Percentiles rank a stretch among this genome's conserved stretches.
These are phyloP conservation scores for Platyura marginata DNA, from an alignment of 1,140 invertebrate genomes.

Conservation along the genomic window DNA sequence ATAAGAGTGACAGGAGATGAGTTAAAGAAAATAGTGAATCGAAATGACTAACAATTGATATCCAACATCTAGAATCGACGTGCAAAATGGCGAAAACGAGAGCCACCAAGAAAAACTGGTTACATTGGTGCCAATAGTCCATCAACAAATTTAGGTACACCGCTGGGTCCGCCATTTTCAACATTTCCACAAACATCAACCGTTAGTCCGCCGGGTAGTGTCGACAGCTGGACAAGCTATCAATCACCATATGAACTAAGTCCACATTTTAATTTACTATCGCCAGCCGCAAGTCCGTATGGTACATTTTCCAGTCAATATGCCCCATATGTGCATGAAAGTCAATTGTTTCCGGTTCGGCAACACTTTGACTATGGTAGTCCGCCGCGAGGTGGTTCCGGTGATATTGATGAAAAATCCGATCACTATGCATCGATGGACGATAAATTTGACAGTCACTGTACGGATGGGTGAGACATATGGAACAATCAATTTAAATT, in stretches of 20 bases:
- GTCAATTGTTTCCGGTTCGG: constrained; percentile 21
- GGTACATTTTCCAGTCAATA: constrained; percentile 23
- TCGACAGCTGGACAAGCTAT: constrained; percentile 55
- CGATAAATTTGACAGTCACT: constrained; percentile 5
- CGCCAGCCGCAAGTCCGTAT: constrained; percentile 45
- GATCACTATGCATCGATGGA: constrained; percentile 4
- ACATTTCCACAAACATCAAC: constrained; percentile 33
- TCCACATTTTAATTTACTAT: constrained; percentile 49
- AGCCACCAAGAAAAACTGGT: constrained; percentile 86
- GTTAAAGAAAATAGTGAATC: not conserved
- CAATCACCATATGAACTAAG: constrained; percentile 55
- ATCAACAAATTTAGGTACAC: constrained; percentile 33
- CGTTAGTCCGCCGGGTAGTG: constrained; percentile 35
- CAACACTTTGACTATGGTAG: constrained; percentile 21
- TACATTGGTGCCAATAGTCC: constrained; percentile 44
- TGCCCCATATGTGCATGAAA: constrained; percentile 20
- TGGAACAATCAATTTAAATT: not conserved
- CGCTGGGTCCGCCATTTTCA: constrained; percentile 45
- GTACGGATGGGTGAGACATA: constrained; percentile 1
- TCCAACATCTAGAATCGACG: constrained; percentile 69
- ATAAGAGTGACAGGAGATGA: not conserved
- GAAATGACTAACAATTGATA: not conserved
- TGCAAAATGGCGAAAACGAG: constrained; percentile 95
- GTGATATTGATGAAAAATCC: constrained; percentile 6
- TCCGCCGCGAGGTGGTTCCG: constrained; percentile 16